These are phyloP conservation scores for Chrysodeixis includens DNA, from an alignment of 2,888 invertebrate genomes.

Conservation along the genomic window DNA sequence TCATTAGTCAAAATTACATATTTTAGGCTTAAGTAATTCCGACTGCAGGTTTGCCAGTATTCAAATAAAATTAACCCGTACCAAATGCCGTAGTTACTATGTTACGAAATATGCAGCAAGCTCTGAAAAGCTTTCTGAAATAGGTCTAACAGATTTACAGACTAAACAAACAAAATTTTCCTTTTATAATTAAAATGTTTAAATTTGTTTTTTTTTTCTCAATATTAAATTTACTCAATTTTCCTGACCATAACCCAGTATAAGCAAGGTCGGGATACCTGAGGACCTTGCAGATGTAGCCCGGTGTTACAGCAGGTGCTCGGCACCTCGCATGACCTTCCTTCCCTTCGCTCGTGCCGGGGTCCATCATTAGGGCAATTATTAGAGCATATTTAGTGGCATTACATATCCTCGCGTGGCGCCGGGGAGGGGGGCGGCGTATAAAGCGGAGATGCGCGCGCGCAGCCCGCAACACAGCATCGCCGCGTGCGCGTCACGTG, in stretches of 20 bases:
- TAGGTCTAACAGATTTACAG: too few species aligned
- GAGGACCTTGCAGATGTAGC: too few species aligned
- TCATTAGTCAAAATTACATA: neutral
- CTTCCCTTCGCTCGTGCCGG: constrained; percentile 39
- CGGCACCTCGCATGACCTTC: constrained; percentile 37
- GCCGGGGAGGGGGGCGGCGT: constrained; percentile 71
- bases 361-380: constrained; percentile 54
- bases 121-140: too few species aligned
- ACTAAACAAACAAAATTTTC: too few species aligned
- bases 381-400: constrained; percentile 60
- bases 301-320: too few species aligned
- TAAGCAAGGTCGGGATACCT: too few species aligned
- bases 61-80: neutral
- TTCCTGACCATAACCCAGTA: too few species aligned
- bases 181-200: too few species aligned
- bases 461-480: constrained; percentile 67
- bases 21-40: too few species aligned
- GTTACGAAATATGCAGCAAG: too few species aligned
- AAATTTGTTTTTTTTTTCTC: too few species aligned
- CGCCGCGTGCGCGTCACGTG: constrained; percentile 57
- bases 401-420: constrained; percentile 55
- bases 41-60: neutral
- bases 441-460: constrained; percentile 76
- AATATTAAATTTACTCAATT: too few species aligned
- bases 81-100: neutral